Evolutionary conservation across 2,113 vertebrate genomes (phyloP), one percentile per base, ranked within the genome.

Genomic region (Chaetura pelagica): DNA sequence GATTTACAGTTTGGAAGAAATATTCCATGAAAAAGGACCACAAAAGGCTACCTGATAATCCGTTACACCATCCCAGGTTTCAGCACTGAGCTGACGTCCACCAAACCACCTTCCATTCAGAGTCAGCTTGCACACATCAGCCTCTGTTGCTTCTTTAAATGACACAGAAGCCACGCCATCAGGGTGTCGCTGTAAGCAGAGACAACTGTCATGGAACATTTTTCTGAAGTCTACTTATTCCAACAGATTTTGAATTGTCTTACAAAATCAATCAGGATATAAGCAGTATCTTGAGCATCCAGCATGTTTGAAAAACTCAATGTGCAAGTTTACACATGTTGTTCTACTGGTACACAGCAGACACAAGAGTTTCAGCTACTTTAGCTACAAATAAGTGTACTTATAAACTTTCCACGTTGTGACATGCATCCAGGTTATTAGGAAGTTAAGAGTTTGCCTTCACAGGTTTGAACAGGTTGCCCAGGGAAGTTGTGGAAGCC

Each of bases 81-180:
- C 86, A 54, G 98, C 99, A 67, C 97, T 98, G 69, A 99, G 98
- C 80, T 99, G 98, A 59, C 98, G 98, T 32, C 99, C 99, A 90
- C 99, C 99, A 96, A 99, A 99, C 99, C 99, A 99, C 80, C 99
- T 98, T 29, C 99, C 99, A 19, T 99, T 98, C 19, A 99, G 98
- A 1, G 98, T 98, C 6, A 95, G 68, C 77, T 98, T 98, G 91
- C 99, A 99, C 10, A 96, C 73, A 73, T 99, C 99, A 3, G 98
- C 99, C 87, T 99, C 98, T 13, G 99, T 98, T 1, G 98, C 97
- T 57, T 99, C 98, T 89, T 99, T 99, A 95, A 99, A 99, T 3
- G 99, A 98, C n/a, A 99, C 98, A 3, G 99, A 99, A 11, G 99
- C 99, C 22, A 99, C 98, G 0, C 99, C 99, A 49, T 99, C 99